Percentiles rank a stretch among this genome's conserved stretches.
These are phyloP conservation scores for Sinodicranocentrus sp. DNA, from an alignment of 2,888 invertebrate genomes.

Conservation along the genomic window DNA sequence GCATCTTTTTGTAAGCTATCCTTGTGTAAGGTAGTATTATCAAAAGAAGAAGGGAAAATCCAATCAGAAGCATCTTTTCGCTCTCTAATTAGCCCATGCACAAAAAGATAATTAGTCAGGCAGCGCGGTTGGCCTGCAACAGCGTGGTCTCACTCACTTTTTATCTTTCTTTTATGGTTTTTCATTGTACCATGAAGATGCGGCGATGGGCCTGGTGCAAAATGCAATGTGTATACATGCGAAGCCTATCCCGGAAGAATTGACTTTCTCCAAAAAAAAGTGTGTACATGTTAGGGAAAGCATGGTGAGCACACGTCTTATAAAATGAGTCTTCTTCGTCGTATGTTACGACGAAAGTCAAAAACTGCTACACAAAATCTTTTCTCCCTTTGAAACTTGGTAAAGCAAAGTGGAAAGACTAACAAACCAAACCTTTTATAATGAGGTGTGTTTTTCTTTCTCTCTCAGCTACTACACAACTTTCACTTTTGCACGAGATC, in stretches of 20 bases:
- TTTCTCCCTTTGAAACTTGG: constrained; percentile 34
- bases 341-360: constrained; percentile 9
- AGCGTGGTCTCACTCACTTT: no score
- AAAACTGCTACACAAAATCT: constrained; percentile 25
- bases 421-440: constrained; percentile 46
- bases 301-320: no score
- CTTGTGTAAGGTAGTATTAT: constrained; percentile 1
- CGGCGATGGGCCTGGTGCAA: no score
- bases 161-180: no score
- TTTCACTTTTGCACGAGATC: background rate
- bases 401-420: constrained; percentile 46
- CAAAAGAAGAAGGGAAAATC: constrained; percentile 37
- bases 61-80: constrained; percentile 43
- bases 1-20: background rate
- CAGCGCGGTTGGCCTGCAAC: constrained; percentile 16
- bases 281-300: no score
- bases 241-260: no score
- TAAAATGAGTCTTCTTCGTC: no score
- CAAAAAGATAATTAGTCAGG: constrained; percentile 58
- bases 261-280: no score
- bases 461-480: background rate
- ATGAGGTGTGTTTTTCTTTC: constrained; percentile 54
- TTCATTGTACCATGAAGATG: no score
- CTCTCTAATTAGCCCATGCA: constrained; percentile 55
- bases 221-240: no score